Evolutionary conservation across 1,140 invertebrate genomes (phyloP).

Genomic region (Aphaenogaster floridana): DNA sequence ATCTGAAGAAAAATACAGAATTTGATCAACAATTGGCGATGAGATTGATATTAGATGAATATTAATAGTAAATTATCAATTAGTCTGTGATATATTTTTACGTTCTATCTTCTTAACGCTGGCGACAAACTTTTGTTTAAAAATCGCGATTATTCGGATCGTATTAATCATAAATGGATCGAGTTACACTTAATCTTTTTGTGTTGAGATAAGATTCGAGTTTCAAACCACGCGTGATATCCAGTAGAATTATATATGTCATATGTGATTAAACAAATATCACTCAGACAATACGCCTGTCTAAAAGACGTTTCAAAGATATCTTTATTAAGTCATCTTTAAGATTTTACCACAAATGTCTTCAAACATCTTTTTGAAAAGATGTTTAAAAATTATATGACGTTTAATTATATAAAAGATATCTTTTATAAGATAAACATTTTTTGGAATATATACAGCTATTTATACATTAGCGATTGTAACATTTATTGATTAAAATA

Average conservation of each 20-base stretch:
- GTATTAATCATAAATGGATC: neutral
- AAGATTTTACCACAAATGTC: too few species aligned
- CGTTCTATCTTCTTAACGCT: neutral
- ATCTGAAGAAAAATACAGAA: neutral
- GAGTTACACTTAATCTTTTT: slow-evolving; percentile 16
- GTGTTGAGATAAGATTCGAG: slow-evolving; percentile 1
- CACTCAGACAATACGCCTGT: neutral
- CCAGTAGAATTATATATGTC: neutral
- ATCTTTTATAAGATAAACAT: neutral
- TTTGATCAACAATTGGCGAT: neutral
- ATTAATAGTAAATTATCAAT: neutral
- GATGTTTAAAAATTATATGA: too few species aligned
- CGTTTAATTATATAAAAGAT: neutral
- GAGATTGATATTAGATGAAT: neutral
- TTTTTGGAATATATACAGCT: neutral
- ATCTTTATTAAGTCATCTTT: too few species aligned
- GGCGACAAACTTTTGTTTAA: neutral
- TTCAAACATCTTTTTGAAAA: too few species aligned
- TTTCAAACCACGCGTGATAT: neutral
- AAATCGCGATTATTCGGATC: neutral
- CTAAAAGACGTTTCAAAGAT: neutral
- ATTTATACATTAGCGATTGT: too few species aligned
- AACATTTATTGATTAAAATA: too few species aligned
- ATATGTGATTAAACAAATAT: neutral
- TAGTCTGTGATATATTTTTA: neutral